Conservation (phyloP, 2,888 invertebrate genomes). For the Scaptomyza reducta region DNA sequence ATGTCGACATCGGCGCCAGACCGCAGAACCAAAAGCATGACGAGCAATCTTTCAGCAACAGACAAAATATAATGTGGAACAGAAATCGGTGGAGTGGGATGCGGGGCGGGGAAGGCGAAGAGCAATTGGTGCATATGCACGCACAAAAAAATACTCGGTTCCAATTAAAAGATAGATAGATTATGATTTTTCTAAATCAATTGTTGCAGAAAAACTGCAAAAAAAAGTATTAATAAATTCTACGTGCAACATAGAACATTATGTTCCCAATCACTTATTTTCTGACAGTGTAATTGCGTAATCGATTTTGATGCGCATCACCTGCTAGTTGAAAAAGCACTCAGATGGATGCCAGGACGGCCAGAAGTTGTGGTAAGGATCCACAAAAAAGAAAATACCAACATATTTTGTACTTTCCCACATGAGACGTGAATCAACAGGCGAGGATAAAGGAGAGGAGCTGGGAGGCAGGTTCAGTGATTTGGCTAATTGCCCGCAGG, state of each 20-base stretch:
- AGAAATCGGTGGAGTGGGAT: too few species aligned
- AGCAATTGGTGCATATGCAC: neutral
- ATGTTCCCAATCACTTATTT: neutral
- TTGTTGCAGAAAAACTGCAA: too few species aligned
- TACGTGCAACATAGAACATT: too few species aligned
- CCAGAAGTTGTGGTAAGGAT: conserved; percentile 20
- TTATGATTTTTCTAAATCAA: too few species aligned
- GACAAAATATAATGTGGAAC: neutral
- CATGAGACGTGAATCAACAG: conserved; percentile 39
- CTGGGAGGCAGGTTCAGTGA: neutral
- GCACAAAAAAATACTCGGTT: neutral
- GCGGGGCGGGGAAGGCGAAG: too few species aligned
- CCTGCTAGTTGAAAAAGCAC: conserved; percentile 36
- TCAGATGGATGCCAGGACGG: conserved; percentile 18
- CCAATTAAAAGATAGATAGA: too few species aligned
- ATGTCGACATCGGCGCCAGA: conserved; percentile 28
- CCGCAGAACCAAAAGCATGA: conserved; percentile 36
- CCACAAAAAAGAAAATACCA: conserved; percentile 3
- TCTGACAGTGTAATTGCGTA: conserved; percentile 55
- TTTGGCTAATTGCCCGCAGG: conserved; percentile 25
- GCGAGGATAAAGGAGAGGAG: neutral
- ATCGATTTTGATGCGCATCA: conserved; percentile 75
- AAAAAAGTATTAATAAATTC: too few species aligned
- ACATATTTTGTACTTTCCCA: conserved; percentile 1
- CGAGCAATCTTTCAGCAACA: neutral